Percentiles rank a stretch among this genome's conserved stretches.
Evolutionary conservation across 2,113 vertebrate genomes (phyloP).

Genomic region (Vulpes vulpes): DNA sequence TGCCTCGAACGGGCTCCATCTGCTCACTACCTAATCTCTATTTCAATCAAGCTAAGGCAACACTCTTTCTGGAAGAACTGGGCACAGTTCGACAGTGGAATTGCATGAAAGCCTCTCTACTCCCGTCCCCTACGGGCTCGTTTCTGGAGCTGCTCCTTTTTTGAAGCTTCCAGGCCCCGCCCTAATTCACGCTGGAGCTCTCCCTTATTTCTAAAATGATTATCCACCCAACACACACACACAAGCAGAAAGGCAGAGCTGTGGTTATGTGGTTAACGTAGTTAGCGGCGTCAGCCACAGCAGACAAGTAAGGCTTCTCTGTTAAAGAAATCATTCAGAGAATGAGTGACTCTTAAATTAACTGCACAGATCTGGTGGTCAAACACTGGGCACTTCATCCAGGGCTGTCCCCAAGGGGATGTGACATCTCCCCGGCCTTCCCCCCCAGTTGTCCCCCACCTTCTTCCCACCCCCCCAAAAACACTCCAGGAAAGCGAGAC

Average conservation of each 20-base stretch:
- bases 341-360: conserved; percentile 35
- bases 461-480: neutral
- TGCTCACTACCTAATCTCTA: conserved; percentile 71
- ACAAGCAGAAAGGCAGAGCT: conserved; percentile 44
- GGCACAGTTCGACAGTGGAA: conserved; percentile 35
- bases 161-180: conserved; percentile 46
- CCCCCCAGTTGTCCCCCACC: neutral
- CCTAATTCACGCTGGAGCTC: conserved; percentile 67
- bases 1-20: conserved; percentile 66
- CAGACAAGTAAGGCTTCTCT: conserved; percentile 58
- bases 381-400: neutral
- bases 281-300: neutral
- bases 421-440: neutral
- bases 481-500: neutral
- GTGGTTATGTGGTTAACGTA: conserved; percentile 69
- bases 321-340: conserved; percentile 41
- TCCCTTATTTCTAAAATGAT: conserved; percentile 65
- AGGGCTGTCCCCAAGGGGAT: neutral
- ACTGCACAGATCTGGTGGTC: neutral
- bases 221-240: neutral
- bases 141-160: conserved; percentile 57
- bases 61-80: conserved; percentile 62
- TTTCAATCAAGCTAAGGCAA: conserved; percentile 73
- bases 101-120: conserved; percentile 66
- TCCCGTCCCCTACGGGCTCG: conserved; percentile 24